Conservation (phyloP, 2,797 vertebrate species). For the Nasua narica region DNA sequence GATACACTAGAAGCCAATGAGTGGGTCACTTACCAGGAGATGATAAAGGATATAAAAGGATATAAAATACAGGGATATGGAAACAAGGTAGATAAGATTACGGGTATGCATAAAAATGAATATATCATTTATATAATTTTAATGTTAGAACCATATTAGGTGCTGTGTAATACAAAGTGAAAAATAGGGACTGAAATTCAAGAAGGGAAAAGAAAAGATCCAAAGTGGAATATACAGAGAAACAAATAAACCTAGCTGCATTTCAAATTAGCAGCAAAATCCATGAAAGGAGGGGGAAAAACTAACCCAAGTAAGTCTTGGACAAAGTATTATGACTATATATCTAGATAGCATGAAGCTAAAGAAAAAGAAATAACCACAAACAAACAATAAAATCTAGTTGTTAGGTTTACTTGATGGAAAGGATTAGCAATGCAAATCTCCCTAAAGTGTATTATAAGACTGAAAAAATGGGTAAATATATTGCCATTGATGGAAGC, state of each 20-base stretch:
- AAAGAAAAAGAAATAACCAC: neutral
- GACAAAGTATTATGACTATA: neutral
- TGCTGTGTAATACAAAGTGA: neutral
- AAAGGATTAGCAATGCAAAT: neutral
- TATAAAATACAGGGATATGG: neutral
- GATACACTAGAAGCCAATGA: neutral
- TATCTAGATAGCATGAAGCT: neutral
- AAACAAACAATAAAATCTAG: neutral
- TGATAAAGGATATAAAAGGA: neutral
- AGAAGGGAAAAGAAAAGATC: neutral
- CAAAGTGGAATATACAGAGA: neutral
- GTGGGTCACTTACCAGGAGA: neutral
- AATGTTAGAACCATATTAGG: neutral
- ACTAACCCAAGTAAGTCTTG: neutral
- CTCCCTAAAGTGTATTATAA: neutral
- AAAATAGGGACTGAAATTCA: neutral
- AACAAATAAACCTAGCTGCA: neutral
- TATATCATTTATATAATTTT: neutral
- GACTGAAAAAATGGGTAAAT: neutral
- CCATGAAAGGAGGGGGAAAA: neutral
- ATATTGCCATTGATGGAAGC: neutral
- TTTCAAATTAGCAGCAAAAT: neutral
- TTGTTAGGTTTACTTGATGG: neutral
- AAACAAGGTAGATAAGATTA: neutral
- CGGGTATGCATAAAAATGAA: neutral